Percentiles rank a stretch among this genome's conserved stretches.
phyloP scores from a whole-genome alignment of 2,888 invertebrate genomes.

The Dione juno region DNA sequence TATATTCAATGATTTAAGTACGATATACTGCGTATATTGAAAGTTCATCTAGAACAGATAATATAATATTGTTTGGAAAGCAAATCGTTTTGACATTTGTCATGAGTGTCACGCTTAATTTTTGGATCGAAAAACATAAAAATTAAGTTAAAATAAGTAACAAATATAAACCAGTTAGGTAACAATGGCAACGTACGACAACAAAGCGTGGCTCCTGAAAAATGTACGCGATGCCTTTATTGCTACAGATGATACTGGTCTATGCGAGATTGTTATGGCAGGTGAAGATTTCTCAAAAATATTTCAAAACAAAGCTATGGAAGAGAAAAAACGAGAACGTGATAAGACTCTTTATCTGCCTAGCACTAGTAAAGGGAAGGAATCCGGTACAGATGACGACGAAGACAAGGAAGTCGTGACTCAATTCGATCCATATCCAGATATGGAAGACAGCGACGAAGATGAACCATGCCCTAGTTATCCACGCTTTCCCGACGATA shows the following conservation, averaged over 20 bases:
- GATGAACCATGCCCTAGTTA: conserved; percentile 80
- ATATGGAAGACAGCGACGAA: conserved; percentile 90
- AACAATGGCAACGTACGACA: conserved; percentile 96
- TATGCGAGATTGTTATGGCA: conserved; percentile 96
- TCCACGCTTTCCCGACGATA: conserved; percentile 41
- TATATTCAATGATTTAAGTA: not conserved
- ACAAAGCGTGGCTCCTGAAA: conserved; percentile 95
- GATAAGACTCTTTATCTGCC: conserved; percentile 64
- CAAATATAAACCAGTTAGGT: conserved; percentile 26
- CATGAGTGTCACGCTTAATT: conserved; percentile 42
- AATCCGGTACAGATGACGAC: conserved; percentile 62
- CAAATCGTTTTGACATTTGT: conserved; percentile 26
- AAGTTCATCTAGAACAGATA: conserved; percentile 22
- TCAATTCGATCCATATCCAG: conserved; percentile 88
- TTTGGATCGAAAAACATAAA: conserved; percentile 36
- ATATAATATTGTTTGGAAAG: conserved; percentile 29
- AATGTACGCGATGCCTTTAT: conserved; percentile 97
- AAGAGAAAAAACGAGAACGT: conserved; percentile 68
- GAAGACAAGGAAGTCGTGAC: conserved; percentile 74
- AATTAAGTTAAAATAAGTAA: conserved; percentile 27
- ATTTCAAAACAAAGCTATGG: conserved; percentile 74
- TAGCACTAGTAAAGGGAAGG: conserved; percentile 66
- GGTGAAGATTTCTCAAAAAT: conserved; percentile 90
- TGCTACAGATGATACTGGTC: conserved; percentile 96
- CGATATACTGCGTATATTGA: conserved; percentile 1